Conservation (phyloP, 2,113 vertebrate genomes). For the Saimiri boliviensis region DNA sequence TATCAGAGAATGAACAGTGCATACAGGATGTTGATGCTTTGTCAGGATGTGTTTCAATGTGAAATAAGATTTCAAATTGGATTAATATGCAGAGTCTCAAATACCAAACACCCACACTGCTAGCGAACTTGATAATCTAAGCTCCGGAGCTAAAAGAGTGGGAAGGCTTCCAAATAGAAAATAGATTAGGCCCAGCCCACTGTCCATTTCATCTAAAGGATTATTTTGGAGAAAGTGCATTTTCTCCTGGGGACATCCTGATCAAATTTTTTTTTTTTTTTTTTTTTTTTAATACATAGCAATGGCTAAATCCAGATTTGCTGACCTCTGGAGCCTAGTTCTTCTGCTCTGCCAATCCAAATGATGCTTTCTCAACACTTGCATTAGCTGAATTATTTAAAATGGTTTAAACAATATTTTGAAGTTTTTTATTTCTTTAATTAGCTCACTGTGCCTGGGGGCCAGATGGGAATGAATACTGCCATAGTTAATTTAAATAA, state of each 20-base stretch:
- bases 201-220: not conserved
- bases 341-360: not conserved
- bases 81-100: not conserved
- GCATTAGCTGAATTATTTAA: slow-evolving; percentile 47
- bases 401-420: slow-evolving; percentile 62
- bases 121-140: not conserved
- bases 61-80: slow-evolving; percentile 15
- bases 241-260: not conserved
- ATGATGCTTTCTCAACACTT: slow-evolving; percentile 28
- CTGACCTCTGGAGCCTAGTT: not conserved
- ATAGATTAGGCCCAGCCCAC: not conserved
- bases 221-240: not conserved
- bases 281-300: not conserved
- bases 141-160: not conserved
- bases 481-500: slow-evolving; percentile 61
- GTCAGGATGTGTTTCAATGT: not conserved
- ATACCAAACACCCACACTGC: not conserved
- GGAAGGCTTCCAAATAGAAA: not conserved
- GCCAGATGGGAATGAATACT: slow-evolving; percentile 30
- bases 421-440: not conserved
- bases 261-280: not conserved
- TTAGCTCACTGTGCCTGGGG: slow-evolving; percentile 16
- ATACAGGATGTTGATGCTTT: slow-evolving; percentile 32
- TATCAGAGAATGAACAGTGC: slow-evolving; percentile 52
- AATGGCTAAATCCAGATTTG: not conserved